These are phyloP conservation scores for Teleogryllus oceanicus DNA, from an alignment of 2,888 invertebrate genomes.

Conservation along the genomic window DNA sequence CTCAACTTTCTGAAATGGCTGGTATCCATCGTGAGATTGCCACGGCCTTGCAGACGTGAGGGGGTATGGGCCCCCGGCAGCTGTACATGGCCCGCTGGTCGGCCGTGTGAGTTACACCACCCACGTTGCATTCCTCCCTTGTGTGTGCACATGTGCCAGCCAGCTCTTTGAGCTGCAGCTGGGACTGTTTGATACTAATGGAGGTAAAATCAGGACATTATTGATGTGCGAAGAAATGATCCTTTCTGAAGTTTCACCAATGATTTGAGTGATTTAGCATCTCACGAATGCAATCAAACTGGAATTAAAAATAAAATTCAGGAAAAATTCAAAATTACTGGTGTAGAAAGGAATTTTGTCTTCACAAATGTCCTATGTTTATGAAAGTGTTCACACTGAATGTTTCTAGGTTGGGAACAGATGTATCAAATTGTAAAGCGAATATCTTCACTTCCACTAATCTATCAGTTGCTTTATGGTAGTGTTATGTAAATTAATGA, in stretches of 20 bases:
- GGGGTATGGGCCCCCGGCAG: slow-evolving; percentile 21
- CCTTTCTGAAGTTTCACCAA: no score
- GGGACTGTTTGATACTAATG: neutral
- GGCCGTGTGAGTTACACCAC: slow-evolving; percentile 27
- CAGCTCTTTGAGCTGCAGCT: neutral
- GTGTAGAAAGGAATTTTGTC: neutral
- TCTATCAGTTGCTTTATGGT: neutral
- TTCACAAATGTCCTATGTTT: neutral
- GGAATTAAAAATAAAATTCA: no score
- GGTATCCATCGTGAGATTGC: slow-evolving; percentile 80
- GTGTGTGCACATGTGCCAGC: neutral
- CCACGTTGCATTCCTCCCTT: neutral
- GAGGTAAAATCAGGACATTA: neutral
- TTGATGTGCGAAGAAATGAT: neutral
- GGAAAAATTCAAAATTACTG: no score
- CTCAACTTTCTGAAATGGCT: slow-evolving; percentile 73
- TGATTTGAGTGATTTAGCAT: no score
- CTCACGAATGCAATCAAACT: no score
- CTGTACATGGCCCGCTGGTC: slow-evolving; percentile 31
- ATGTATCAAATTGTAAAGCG: neutral
- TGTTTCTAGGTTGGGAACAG: neutral
- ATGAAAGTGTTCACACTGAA: slow-evolving; percentile 18
- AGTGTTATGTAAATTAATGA: neutral
- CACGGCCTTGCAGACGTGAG: slow-evolving; percentile 74
- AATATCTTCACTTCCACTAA: neutral